Percentiles rank a stretch among this genome's conserved stretches.
Evolutionary conservation across 2,797 vertebrate genomes (phyloP).

Genomic region (Erethizon dorsatum): DNA sequence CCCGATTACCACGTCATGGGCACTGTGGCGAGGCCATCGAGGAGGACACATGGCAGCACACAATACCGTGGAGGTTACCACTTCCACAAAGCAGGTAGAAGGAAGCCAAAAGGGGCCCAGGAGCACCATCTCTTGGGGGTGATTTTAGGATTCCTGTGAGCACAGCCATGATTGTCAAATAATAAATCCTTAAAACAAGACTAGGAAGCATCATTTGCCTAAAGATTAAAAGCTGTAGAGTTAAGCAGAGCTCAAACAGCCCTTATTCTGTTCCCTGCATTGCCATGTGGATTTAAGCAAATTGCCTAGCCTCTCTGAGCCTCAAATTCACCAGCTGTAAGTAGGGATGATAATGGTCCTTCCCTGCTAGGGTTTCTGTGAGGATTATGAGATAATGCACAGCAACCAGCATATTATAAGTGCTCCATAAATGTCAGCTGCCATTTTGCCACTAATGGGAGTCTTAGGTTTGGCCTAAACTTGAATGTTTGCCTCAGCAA

Average conservation of each 20-base stretch:
- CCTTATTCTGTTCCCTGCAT: neutral
- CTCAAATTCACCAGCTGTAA: neutral
- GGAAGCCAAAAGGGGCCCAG: neutral
- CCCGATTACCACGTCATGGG: neutral
- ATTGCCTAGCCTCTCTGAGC: neutral
- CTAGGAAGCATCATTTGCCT: neutral
- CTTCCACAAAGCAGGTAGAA: neutral
- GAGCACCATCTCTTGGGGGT: neutral
- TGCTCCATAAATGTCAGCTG: neutral
- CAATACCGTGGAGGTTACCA: neutral
- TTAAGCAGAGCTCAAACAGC: neutral
- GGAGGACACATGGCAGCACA: neutral
- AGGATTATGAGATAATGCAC: neutral
- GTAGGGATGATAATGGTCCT: neutral
- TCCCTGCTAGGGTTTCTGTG: neutral
- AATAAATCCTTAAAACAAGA: neutral
- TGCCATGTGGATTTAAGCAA: neutral
- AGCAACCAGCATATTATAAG: neutral
- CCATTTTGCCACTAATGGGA: neutral
- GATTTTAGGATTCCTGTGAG: neutral
- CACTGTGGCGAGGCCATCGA: conserved; percentile 3
- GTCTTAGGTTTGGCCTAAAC: neutral
- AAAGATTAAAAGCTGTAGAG: neutral
- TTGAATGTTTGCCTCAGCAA: neutral
- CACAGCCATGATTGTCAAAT: neutral